Evolutionary conservation across 2,797 vertebrate species (phyloP).

Genomic region (Apogon talboti): DNA sequence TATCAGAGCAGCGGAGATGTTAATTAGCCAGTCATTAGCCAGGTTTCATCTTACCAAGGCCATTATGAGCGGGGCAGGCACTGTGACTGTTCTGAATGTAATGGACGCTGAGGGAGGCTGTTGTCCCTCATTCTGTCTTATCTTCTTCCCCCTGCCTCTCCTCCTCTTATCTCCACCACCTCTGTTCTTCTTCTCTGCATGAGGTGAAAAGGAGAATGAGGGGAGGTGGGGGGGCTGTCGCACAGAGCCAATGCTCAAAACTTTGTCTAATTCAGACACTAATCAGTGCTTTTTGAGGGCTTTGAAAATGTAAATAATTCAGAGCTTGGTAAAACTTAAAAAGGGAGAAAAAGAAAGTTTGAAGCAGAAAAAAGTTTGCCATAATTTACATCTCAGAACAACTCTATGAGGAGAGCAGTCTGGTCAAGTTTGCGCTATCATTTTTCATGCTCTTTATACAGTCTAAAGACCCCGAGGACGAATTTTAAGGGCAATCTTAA

Average conservation of each 20-base stretch:
- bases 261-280: conserved; percentile 14
- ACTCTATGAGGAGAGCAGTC: conserved; percentile 39
- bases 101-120: conserved; percentile 52
- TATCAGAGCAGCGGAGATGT: conserved; percentile 56
- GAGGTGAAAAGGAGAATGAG: conserved; percentile 30
- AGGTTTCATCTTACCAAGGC: conserved; percentile 69
- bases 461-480: conserved; percentile 46
- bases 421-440: conserved; percentile 49
- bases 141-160: conserved; percentile 43
- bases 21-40: conserved; percentile 74
- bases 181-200: conserved; percentile 39
- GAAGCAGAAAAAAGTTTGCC: conserved; percentile 36
- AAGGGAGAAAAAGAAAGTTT: conserved; percentile 38
- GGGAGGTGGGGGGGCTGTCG: neutral
- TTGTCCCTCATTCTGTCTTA: conserved; percentile 36
- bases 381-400: conserved; percentile 45
- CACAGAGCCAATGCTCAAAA: conserved; percentile 26
- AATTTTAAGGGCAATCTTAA: conserved; percentile 60
- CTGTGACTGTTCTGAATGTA: conserved; percentile 56
- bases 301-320: conserved; percentile 58
- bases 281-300: conserved; percentile 56
- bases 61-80: conserved; percentile 64
- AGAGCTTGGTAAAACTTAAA: conserved; percentile 44
- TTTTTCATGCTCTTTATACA: conserved; percentile 68
- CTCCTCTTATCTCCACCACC: conserved; percentile 49